phyloP scores from a whole-genome alignment of 2,797 vertebrate species.

The Gymnothorax reevesii region DNA sequence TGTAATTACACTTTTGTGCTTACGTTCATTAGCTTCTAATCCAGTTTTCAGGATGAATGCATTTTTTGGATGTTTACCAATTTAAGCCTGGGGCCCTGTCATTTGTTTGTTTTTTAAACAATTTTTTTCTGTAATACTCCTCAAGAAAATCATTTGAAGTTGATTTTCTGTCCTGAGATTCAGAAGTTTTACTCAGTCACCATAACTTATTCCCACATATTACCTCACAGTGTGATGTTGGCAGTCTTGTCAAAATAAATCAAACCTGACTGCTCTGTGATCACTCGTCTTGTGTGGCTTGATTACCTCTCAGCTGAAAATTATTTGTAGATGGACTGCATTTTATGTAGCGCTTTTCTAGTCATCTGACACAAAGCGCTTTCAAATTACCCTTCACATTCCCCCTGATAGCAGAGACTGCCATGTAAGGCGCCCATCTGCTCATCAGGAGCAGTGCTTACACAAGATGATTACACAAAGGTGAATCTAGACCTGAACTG shows the following conservation, averaged over 20 bases:
- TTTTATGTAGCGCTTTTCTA: too few relatives aligned
- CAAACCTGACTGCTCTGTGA: not conserved
- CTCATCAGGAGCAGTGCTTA: too few relatives aligned
- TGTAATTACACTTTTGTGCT: not conserved
- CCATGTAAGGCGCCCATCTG: too few relatives aligned
- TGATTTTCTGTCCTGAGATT: not conserved
- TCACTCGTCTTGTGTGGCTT: not conserved
- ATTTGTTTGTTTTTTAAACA: not conserved
- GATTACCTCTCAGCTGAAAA: not conserved
- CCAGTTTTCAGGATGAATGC: not conserved
- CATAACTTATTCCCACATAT: not conserved
- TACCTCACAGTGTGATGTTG: not conserved
- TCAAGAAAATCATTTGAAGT: constrained; percentile 4
- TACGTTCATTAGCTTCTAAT: not conserved
- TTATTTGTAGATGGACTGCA: not conserved
- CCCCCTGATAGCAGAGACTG: too few relatives aligned
- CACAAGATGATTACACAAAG: not conserved
- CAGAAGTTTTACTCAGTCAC: not conserved
- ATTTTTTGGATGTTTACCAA: not conserved
- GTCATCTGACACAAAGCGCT: too few relatives aligned
- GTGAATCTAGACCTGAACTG: not conserved
- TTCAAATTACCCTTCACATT: too few relatives aligned
- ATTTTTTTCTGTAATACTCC: not conserved
- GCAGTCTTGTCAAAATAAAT: not conserved
- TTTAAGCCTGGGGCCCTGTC: not conserved